phyloP scores from a whole-genome alignment of 2,797 vertebrate species.

The Octomys mimax region DNA sequence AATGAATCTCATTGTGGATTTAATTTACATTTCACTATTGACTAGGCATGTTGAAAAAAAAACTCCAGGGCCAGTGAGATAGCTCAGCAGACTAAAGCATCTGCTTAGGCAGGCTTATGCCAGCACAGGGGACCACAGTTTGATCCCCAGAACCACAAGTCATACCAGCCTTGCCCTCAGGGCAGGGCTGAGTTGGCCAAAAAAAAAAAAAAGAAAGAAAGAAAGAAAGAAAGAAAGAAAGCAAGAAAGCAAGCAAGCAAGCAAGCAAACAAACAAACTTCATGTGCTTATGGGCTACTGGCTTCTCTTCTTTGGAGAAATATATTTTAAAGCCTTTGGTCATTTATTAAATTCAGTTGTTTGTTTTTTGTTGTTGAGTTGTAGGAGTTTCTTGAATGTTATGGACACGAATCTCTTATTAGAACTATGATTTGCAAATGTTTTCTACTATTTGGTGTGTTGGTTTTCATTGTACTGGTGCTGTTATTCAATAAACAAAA shows the following conservation, averaged over 20 bases:
- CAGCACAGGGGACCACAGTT: no score
- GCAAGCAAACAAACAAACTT: neutral
- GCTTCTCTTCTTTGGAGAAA: neutral
- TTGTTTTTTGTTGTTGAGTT: neutral
- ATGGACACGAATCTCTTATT: neutral
- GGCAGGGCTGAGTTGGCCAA: no score
- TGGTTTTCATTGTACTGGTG: neutral
- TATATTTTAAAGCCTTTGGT: neutral
- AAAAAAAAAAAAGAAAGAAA: no score
- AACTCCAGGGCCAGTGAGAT: no score
- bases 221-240: no score
- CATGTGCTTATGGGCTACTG: neutral
- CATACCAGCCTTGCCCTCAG: no score
- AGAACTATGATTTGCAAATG: neutral
- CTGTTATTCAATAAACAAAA: neutral
- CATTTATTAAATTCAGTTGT: neutral
- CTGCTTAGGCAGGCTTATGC: no score
- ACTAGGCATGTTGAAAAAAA: neutral
- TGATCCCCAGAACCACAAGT: no score
- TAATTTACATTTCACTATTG: neutral
- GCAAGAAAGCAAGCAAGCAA: no score
- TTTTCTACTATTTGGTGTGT: neutral
- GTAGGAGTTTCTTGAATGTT: neutral
- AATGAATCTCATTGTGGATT: neutral
- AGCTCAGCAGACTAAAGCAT: no score